Evolutionary conservation across 2,113 vertebrate genomes (phyloP).

Genomic region (Tragelaphus buxtoni): DNA sequence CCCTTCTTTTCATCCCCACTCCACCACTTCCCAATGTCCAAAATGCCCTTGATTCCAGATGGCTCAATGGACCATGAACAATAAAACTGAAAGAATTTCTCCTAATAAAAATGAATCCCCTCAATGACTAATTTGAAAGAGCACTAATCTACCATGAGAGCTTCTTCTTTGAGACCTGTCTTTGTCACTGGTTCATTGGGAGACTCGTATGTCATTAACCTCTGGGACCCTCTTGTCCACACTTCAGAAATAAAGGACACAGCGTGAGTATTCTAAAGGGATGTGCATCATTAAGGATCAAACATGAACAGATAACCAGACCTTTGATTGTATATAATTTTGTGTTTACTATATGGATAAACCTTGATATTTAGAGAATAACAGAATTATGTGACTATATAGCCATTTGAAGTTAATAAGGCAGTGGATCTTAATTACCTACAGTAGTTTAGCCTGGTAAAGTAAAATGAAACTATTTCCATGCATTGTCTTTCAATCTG

Average conservation of each 20-base stretch:
- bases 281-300: background rate
- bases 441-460: conserved; percentile 28
- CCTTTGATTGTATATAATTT: background rate
- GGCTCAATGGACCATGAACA: background rate
- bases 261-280: background rate
- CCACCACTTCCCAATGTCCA: background rate
- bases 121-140: background rate
- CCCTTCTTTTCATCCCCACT: background rate
- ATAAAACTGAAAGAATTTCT: background rate
- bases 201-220: background rate
- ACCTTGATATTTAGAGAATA: conserved; percentile 49
- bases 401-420: conserved; percentile 60
- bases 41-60: background rate
- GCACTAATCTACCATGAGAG: background rate
- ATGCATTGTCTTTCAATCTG: background rate
- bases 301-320: background rate
- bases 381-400: background rate
- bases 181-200: background rate
- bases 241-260: background rate
- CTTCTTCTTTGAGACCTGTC: background rate
- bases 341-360: conserved; percentile 21
- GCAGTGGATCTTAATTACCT: conserved; percentile 62
- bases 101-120: background rate
- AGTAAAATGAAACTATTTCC: background rate
- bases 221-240: background rate